Percentiles rank a stretch among this genome's conserved stretches.
phyloP scores from a whole-genome alignment of 23 tunicate species.

The Trididemnum nubilum region DNA sequence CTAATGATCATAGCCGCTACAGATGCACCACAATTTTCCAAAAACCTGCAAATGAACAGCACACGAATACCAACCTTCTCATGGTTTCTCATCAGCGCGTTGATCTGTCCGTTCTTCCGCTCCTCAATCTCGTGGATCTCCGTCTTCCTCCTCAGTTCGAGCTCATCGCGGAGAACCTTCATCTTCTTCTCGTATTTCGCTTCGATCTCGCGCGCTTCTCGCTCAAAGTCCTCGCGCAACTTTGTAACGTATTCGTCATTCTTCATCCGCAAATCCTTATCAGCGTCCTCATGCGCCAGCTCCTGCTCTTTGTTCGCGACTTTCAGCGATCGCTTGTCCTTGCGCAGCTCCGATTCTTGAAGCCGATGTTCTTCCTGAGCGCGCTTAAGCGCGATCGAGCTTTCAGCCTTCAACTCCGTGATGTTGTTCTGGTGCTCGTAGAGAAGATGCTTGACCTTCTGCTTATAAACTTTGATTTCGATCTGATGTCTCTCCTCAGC shows the following conservation, averaged over 20 bases:
- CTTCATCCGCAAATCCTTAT: constrained; percentile 80
- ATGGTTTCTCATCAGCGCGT: constrained; percentile 94
- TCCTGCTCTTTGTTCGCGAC: constrained; percentile 83
- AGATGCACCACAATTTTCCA: no score
- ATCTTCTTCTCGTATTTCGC: constrained; percentile 95
- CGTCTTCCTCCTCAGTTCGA: constrained; percentile 88
- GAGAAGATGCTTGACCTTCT: constrained; percentile 97
- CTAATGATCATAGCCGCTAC: no score
- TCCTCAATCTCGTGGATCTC: constrained; percentile 99
- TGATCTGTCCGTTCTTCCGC: constrained; percentile 97
- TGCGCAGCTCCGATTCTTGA: constrained; percentile 83
- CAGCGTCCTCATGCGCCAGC: constrained; percentile 92
- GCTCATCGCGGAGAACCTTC: constrained; percentile 90
- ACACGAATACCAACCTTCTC: no score
- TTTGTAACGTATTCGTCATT: constrained; percentile 75
- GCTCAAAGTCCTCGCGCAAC: constrained; percentile 74
- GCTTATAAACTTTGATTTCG: constrained; percentile 98
- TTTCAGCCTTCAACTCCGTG: constrained; percentile 90
- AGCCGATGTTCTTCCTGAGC: constrained; percentile 85
- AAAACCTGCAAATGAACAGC: no score
- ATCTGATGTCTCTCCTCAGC: constrained; percentile 99
- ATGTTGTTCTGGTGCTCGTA: constrained; percentile 97
- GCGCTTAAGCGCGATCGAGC: constrained; percentile 80
- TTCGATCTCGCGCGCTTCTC: constrained; percentile 97
- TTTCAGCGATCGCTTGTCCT: constrained; percentile 87